Base-by-base conservation (phyloP, 2,888 invertebrate genomes). In the Xylocampa areola region DNA sequence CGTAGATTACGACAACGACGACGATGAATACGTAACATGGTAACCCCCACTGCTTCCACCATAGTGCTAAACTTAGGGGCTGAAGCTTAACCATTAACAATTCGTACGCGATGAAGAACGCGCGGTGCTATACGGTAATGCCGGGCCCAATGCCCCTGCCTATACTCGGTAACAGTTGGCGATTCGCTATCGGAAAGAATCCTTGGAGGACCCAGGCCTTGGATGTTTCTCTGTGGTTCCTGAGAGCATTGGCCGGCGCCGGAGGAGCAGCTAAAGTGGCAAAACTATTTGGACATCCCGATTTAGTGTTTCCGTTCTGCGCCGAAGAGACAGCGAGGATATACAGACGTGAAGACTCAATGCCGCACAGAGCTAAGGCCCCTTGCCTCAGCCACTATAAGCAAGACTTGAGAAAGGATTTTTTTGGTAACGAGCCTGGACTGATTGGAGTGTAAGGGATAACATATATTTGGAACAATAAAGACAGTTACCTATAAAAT, bases 81-180 rank as follows among this genome's bases (percentile, higher is more conserved):
- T 87, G 90, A 77, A 82, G 81, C 54, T 76, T 75, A 63, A 45
- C 69, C 85, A 89, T 85, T 89, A 86, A 80, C 83, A 79, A 76
- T 76, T 72, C 74, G 72, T 63, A 76, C 88, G 89, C 86, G 82
- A 92, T 92, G 92, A 82, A 74, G 73, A 84, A 78, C 84, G 89
- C 89, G 81, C 91, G 93, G 80, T 86, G 88, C 73, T 97, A 96
- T 85, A 86, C 94, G 43, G 94, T 95, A 58, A 96, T 97, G 81
- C 97, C 97, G 2, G 97, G 97, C 14, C 97, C 97, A 13, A 95
- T 92, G 87, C 96, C 96, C 43, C 85, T 97, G 80, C 97, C 97
- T 0, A 52, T 97, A 39, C 90, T 97, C 43, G 97, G 97, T 50
- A 97, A 97, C 85, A 96, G 97, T 2, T 97, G 97, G 97, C 94